phyloP scores from a whole-genome alignment of 2,113 vertebrate species.

The Sturnira hondurensis region DNA sequence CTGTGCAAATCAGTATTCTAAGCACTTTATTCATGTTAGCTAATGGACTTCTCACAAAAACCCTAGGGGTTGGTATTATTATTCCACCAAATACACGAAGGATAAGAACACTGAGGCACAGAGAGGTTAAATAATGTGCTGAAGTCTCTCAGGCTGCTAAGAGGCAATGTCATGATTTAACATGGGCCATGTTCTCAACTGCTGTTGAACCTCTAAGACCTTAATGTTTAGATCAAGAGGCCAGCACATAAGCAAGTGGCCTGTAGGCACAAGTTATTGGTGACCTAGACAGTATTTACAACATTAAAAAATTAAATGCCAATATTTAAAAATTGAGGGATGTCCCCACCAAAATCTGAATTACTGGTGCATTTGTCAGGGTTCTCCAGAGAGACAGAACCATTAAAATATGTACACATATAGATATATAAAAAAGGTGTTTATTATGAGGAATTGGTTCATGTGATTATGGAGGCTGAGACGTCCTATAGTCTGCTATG shows the following conservation, averaged over 20 bases:
- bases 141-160: background rate
- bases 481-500: background rate
- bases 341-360: background rate
- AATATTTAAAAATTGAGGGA: background rate
- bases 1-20: background rate
- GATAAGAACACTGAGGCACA: background rate
- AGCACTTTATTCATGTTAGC: background rate
- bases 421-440: background rate
- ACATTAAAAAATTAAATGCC: background rate
- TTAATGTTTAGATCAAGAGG: background rate
- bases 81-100: background rate
- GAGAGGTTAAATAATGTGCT: background rate
- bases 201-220: background rate
- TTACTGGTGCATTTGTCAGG: background rate
- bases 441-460: background rate
- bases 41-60: background rate
- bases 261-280: background rate
- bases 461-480: background rate
- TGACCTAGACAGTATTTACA: background rate
- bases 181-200: background rate
- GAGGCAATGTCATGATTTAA: background rate
- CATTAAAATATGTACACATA: background rate
- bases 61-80: background rate
- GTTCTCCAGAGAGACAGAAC: background rate
- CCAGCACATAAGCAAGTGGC: background rate